Evolutionary conservation across 1,140 invertebrate genomes (phyloP).

Genomic region (Yoshiicerus persimilis): DNA sequence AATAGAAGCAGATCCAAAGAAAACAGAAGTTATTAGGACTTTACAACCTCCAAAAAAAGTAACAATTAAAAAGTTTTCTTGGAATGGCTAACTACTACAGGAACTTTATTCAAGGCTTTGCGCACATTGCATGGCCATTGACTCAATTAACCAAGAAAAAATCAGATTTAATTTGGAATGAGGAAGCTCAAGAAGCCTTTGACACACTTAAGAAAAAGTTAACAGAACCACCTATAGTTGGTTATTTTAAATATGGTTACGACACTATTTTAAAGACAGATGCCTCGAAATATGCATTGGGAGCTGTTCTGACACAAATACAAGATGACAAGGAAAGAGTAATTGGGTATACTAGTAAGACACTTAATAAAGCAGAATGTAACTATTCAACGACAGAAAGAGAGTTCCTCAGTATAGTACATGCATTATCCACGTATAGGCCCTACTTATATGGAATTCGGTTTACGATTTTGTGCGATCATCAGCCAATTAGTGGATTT

Average conservation of each 20-base stretch:
- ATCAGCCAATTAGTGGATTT: not conserved
- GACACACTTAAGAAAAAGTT: slow-evolving; percentile 35
- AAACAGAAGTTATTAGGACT: slow-evolving; percentile 34
- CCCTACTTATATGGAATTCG: not conserved
- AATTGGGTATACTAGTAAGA: not conserved
- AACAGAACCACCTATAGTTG: not conserved
- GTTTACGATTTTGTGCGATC: no score
- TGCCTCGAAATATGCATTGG: no score
- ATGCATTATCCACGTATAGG: not conserved
- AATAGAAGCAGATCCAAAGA: slow-evolving; percentile 42
- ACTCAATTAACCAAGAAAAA: not conserved
- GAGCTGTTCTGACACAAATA: no score
- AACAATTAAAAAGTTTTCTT: slow-evolving; percentile 34
- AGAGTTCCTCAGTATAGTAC: not conserved
- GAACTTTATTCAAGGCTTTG: slow-evolving; percentile 31
- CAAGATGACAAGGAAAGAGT: not conserved
- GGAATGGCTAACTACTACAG: slow-evolving; percentile 39
- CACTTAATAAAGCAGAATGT: not conserved
- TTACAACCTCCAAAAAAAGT: slow-evolving; percentile 40
- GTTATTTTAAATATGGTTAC: not conserved
- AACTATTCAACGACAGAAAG: not conserved
- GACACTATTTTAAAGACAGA: no score
- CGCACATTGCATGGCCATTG: slow-evolving; percentile 26
- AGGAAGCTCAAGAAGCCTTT: slow-evolving; percentile 44
- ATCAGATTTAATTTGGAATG: no score